phyloP scores from a whole-genome alignment of 1,140 invertebrate species.

The Solenopsis fugax region DNA sequence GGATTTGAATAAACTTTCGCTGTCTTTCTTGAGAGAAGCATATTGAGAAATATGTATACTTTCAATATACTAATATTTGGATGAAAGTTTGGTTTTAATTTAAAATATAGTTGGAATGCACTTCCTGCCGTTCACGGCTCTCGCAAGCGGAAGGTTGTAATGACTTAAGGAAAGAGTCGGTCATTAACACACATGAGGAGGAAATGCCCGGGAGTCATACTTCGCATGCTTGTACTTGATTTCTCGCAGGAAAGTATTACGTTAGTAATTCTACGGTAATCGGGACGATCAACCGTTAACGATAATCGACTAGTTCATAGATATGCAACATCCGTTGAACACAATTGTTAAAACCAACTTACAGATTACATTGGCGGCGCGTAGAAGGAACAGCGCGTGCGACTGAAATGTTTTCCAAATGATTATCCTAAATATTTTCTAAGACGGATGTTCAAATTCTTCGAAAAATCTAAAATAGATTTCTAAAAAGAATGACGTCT shows the following conservation, averaged over 20 bases:
- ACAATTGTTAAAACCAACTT: conserved; percentile 19
- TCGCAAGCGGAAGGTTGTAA: conserved; percentile 38
- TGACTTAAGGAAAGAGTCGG: conserved; percentile 46
- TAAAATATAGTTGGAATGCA: neutral
- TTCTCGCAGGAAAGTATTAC: conserved; percentile 57
- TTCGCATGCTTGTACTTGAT: conserved; percentile 60
- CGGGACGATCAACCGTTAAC: conserved; percentile 52
- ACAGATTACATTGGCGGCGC: neutral
- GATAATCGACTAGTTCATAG: conserved; percentile 32
- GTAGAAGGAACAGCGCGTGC: neutral
- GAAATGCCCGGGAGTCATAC: conserved; percentile 53
- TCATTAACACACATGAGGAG: conserved; percentile 52
- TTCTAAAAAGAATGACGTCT: neutral
- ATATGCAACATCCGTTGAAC: conserved; percentile 26
- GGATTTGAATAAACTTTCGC: neutral
- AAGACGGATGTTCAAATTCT: neutral
- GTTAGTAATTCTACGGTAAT: conserved; percentile 38
- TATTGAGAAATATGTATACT: neutral
- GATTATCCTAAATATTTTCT: neutral
- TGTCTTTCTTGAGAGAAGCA: neutral
- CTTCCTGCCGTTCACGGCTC: neutral
- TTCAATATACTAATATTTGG: neutral
- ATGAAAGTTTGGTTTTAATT: conserved; percentile 22
- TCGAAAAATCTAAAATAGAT: neutral
- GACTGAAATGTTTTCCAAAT: too few relatives aligned